These are phyloP conservation scores for Drosophila aff. DNA, from an alignment of 1,140 invertebrate genomes.

Conservation along the genomic window DNA sequence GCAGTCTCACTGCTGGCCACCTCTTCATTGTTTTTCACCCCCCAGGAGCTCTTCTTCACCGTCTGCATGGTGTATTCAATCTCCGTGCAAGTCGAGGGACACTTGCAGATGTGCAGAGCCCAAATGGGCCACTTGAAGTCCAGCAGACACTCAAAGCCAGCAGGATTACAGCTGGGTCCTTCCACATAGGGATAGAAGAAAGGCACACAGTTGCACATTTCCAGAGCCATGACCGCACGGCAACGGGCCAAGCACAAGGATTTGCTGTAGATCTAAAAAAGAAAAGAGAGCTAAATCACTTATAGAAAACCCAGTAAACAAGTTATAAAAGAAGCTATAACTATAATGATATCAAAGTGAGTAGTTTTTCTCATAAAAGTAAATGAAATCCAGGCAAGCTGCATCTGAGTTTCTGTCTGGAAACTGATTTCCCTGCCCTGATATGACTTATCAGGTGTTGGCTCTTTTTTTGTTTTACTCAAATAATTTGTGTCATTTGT, in stretches of 20 bases:
- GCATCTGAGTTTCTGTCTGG: background rate
- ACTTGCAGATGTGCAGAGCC: constrained; percentile 82
- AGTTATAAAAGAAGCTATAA: no score
- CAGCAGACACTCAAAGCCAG: constrained; percentile 78
- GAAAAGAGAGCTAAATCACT: no score
- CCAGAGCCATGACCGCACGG: constrained; percentile 80
- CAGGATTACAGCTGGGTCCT: constrained; percentile 75
- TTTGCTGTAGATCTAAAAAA: constrained; percentile 71
- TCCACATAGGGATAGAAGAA: constrained; percentile 81
- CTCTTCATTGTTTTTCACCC: constrained; percentile 68
- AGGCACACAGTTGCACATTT: constrained; percentile 84
- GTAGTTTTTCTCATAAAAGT: background rate
- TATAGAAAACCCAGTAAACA: background rate
- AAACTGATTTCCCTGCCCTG: constrained; percentile 6
- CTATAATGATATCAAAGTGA: background rate
- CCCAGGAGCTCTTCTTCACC: constrained; percentile 81
- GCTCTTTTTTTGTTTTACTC: constrained; percentile 5
- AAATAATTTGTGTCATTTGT: constrained; percentile 29
- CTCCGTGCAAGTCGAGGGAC: constrained; percentile 80
- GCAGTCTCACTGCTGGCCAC: constrained; percentile 53
- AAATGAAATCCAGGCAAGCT: background rate
- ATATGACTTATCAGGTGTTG: constrained; percentile 17
- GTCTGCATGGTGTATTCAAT: constrained; percentile 81
- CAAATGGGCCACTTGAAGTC: constrained; percentile 84
- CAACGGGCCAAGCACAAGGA: constrained; percentile 75